These are phyloP conservation scores for Agelaius phoeniceus DNA, from an alignment of 2,113 vertebrate genomes.

Conservation along the genomic window DNA sequence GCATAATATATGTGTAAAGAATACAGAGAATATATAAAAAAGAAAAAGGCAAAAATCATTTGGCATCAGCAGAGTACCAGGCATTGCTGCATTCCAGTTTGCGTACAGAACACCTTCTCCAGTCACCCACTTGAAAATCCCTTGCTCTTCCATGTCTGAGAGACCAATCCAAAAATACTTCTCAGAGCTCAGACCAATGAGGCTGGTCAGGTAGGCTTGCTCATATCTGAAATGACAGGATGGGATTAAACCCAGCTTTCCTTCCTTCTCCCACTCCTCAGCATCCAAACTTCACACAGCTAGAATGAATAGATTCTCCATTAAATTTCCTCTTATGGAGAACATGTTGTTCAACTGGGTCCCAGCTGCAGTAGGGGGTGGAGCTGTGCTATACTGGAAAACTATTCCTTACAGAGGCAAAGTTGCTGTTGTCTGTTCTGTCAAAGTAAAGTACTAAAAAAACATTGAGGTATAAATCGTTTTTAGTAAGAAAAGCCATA, in stretches of 20 bases:
- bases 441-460: not conserved
- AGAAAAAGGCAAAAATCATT: not conserved
- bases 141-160: conserved; percentile 73
- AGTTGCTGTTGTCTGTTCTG: not conserved
- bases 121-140: conserved; percentile 81
- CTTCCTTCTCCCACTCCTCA: not conserved
- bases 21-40: not conserved
- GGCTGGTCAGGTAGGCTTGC: conserved; percentile 89
- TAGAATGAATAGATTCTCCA: not conserved
- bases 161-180: conserved; percentile 91
- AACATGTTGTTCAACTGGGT: not conserved
- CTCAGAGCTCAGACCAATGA: conserved; percentile 86
- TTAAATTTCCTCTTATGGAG: not conserved
- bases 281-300: not conserved
- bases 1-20: not conserved
- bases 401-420: not conserved
- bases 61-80: conserved; percentile 73
- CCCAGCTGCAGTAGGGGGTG: not conserved
- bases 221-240: conserved; percentile 81
- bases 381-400: not conserved
- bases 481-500: not conserved
- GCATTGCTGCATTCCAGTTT: conserved; percentile 89
- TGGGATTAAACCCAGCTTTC: not conserved
- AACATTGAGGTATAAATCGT: not conserved
- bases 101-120: conserved; percentile 79